A percentile compares a stretch with the other conserved stretches of the same genome.
Conservation (phyloP, 2,113 vertebrate genomes). For the Mionectes macconnelli region DNA sequence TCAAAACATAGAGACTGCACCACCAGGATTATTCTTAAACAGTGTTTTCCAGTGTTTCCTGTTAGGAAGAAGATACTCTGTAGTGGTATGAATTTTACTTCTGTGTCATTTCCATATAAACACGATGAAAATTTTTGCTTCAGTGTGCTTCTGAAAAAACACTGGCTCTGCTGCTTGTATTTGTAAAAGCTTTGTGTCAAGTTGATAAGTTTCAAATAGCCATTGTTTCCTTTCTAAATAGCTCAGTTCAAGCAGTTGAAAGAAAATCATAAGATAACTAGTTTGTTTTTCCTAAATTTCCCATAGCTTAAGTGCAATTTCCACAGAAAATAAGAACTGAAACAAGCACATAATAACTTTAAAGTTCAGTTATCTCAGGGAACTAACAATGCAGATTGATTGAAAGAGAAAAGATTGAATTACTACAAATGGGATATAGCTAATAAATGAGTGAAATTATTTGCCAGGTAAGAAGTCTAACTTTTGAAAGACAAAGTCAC, state of each 20-base stretch:
- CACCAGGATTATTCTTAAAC: neutral
- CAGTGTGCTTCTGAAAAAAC: neutral
- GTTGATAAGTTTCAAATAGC: neutral
- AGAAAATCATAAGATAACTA: neutral
- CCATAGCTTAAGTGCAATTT: neutral
- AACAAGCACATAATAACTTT: neutral
- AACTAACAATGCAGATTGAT: neutral
- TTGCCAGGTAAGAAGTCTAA: neutral
- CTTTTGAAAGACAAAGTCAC: neutral
- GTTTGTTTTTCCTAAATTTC: neutral
- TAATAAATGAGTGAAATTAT: slow-evolving; percentile 7
- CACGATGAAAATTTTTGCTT: neutral
- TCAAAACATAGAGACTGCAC: neutral
- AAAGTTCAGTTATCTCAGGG: neutral
- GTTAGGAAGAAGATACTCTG: neutral
- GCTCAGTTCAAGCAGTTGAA: neutral
- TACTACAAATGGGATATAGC: neutral
- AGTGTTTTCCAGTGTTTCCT: neutral
- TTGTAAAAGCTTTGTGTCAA: neutral
- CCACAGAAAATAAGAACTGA: neutral
- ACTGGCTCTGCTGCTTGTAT: neutral
- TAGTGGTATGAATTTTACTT: neutral
- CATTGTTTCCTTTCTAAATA: neutral
- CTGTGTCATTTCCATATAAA: neutral
- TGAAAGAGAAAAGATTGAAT: slow-evolving; percentile 6